Percentiles rank a stretch among this genome's conserved stretches.
Evolutionary conservation across 1,140 invertebrate species (phyloP).

Genomic region (Planococcus citri): DNA sequence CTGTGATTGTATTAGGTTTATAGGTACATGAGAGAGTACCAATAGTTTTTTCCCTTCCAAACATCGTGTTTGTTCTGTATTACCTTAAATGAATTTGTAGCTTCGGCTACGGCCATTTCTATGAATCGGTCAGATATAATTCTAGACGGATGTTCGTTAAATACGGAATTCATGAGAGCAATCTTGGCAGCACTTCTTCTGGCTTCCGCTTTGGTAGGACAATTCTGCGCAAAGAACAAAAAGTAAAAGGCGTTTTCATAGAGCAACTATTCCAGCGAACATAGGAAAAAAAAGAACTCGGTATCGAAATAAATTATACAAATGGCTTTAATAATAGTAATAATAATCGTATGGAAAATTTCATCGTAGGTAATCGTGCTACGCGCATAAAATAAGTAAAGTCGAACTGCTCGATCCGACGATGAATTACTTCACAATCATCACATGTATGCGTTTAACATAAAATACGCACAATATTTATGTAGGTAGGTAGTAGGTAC

Average conservation of each 20-base stretch:
- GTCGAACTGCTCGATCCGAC: neutral
- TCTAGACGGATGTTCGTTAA: conserved; percentile 88
- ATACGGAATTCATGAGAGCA: conserved; percentile 91
- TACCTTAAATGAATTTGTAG: conserved; percentile 41
- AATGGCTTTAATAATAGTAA: neutral
- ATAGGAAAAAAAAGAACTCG: neutral
- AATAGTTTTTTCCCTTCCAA: neutral
- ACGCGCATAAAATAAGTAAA: conserved; percentile 2
- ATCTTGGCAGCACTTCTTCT: conserved; percentile 87
- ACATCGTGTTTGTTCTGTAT: neutral
- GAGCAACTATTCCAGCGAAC: neutral
- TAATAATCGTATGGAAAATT: neutral
- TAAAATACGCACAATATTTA: neutral
- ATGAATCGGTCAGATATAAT: conserved; percentile 90
- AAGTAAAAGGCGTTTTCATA: neutral
- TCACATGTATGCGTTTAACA: neutral
- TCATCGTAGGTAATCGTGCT: neutral
- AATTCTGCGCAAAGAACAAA: conserved; percentile 53
- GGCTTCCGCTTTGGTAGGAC: conserved; percentile 87
- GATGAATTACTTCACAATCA: neutral
- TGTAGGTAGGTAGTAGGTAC: no score
- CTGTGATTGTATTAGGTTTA: no score
- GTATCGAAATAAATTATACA: conserved; percentile 14
- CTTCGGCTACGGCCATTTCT: conserved; percentile 80
- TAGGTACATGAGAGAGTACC: no score